These are phyloP conservation scores for Spinibarbus caldwelli DNA, from an alignment of 2,797 vertebrate genomes.

Conservation along the genomic window DNA sequence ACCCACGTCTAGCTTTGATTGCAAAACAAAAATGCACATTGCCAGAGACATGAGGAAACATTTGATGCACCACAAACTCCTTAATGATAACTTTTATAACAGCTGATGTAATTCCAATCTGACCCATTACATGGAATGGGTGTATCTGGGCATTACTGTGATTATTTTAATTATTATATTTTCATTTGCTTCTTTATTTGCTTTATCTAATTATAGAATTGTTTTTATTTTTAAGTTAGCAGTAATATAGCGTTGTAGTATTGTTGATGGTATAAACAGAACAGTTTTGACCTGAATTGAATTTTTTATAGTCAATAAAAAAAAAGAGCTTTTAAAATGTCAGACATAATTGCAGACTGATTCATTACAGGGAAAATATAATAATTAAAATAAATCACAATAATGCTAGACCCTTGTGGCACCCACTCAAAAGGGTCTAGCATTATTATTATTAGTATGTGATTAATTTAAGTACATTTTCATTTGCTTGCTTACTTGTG, in stretches of 20 bases:
- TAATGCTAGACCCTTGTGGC: neutral
- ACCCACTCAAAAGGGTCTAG: neutral
- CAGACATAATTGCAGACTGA: neutral
- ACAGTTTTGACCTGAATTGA: neutral
- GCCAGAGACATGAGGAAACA: neutral
- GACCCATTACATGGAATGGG: constrained; percentile 4
- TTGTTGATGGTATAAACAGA: neutral
- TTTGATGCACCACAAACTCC: neutral
- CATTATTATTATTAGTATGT: neutral
- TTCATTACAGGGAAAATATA: neutral
- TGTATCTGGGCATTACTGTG: neutral
- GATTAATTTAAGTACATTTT: neutral
- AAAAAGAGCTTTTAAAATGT: neutral
- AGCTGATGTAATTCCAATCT: constrained; percentile 1
- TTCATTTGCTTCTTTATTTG: neutral
- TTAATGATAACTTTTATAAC: neutral
- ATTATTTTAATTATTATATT: neutral
- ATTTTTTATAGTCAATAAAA: neutral
- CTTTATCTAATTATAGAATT: neutral
- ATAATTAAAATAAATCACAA: neutral
- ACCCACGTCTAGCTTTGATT: neutral
- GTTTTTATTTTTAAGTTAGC: neutral
- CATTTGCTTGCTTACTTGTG: neutral
- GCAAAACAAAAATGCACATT: neutral
- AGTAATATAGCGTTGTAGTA: neutral